Base-by-base conservation (phyloP, 2,888 invertebrate genomes). In the Mycalesis mineus region DNA sequence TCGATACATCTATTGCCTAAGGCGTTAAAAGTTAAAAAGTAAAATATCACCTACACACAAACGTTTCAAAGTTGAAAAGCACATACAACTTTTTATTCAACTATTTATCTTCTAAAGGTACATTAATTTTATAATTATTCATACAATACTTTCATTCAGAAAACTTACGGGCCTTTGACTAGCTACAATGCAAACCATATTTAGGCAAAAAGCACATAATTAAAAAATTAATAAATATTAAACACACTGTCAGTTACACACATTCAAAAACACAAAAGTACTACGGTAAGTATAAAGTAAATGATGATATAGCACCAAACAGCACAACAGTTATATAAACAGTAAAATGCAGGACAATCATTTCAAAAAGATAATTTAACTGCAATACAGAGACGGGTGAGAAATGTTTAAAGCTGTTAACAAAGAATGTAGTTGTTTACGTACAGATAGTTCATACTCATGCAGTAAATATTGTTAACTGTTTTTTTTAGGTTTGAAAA, bases 301-400 rank as follows among this genome's bases (percentile, higher is more conserved):
- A 49, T 51, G 40, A 55, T 47, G 31, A 49, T 36, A 57, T 59
- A 64, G 64, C 64, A 64, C 64, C 64, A 61, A 62, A 55, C 54
- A 60, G 62, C 58, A 64, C 60, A 62, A 58, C 40, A 51, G 31
- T 59, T 55, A 36, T 29, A 41, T 41, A 41, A 22, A 41, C 11
- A 50, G 13, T 13, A 29, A 14, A n/a, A 14, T 50, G 9, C 7
- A 28, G 39, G 6, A 29, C 50, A 50, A 50, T 9, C 5, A 37
- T 36, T 37, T 37, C 7, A 15, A 36, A 22, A 15, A 13, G 13
- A 45, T 31, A 29, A 29, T 45, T 7, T 15, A 49, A 49, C 36
- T 17, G 33, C 36, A 36, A 48, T 22, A 49, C 9, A 14, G 13
- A 40, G n/a, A 14, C 13, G 40, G 37, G 33, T 17, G 0, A 8